Evolutionary conservation across 2,888 invertebrate species (phyloP).

Genomic region (Luperina nickerlii): DNA sequence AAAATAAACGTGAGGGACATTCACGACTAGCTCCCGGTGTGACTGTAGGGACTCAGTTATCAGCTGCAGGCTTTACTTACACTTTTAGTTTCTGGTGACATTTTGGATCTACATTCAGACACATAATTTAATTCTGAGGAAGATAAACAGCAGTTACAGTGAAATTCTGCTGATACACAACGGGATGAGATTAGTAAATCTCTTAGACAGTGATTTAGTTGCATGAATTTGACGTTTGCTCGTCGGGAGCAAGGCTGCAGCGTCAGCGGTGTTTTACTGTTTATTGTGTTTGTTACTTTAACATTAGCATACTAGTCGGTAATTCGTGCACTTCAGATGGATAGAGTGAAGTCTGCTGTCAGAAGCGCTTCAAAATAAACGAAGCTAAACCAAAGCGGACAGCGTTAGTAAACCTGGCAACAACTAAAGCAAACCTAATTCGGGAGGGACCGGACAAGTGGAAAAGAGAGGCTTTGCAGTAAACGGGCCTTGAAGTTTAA

Average conservation of each 20-base stretch:
- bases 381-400: slow-evolving; percentile 34
- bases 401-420: slow-evolving; percentile 29
- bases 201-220: slow-evolving; percentile 19
- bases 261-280: slow-evolving; percentile 35
- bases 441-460: slow-evolving; percentile 33
- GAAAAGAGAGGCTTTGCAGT: slow-evolving; percentile 42
- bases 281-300: slow-evolving; percentile 40
- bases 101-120: slow-evolving; percentile 5
- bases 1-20: slow-evolving; percentile 32
- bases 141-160: slow-evolving; percentile 1
- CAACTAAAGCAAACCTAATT: slow-evolving; percentile 49
- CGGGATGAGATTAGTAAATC: slow-evolving; percentile 31
- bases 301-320: slow-evolving; percentile 49
- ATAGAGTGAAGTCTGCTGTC: slow-evolving; percentile 30
- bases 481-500: slow-evolving; percentile 56
- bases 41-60: slow-evolving; percentile 6
- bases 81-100: neutral
- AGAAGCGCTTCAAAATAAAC: slow-evolving; percentile 32
- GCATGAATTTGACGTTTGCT: slow-evolving; percentile 24
- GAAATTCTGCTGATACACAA: slow-evolving; percentile 7
- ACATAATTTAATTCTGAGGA: neutral
- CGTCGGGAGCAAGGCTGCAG: slow-evolving; percentile 25
- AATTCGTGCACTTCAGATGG: slow-evolving; percentile 39
- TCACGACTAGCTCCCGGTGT: slow-evolving; percentile 14
- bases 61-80: neutral